Evolutionary conservation across 2,888 invertebrate genomes (phyloP).

Genomic region (Leucozona laternaria): DNA sequence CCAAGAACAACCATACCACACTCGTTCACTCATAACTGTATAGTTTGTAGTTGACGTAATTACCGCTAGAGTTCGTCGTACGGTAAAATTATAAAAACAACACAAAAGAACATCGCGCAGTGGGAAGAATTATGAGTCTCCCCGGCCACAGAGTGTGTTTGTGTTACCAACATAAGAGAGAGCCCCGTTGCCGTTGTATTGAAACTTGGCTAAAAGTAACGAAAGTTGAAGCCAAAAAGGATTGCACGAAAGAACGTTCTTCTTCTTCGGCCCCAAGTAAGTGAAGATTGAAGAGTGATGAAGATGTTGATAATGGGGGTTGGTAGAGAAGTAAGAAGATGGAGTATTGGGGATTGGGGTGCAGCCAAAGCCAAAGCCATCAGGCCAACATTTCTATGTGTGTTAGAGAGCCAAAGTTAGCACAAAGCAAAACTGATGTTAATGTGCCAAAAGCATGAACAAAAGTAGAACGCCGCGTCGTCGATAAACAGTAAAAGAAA

Average conservation of each 20-base stretch:
- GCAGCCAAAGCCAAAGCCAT: not conserved
- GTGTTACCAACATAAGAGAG: slow-evolving; percentile 12
- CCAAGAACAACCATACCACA: slow-evolving; percentile 10
- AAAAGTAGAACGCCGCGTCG: slow-evolving; percentile 72
- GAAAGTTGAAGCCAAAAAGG: slow-evolving; percentile 55
- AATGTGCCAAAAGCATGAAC: slow-evolving; percentile 75
- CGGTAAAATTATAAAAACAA: slow-evolving; percentile 81
- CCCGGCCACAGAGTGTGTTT: slow-evolving; percentile 15
- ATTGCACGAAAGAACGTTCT: slow-evolving; percentile 52
- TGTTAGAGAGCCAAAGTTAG: slow-evolving; percentile 45
- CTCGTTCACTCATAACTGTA: slow-evolving; percentile 81
- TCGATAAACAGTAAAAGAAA: slow-evolving; percentile 65
- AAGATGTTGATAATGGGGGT: not conserved
- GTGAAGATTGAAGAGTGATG: not conserved
- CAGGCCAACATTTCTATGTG: not conserved
- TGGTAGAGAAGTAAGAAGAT: slow-evolving; percentile 23
- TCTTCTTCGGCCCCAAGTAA: not conserved
- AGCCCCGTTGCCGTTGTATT: not conserved
- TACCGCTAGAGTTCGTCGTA: slow-evolving; percentile 84
- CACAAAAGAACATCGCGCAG: slow-evolving; percentile 62
- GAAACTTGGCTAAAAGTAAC: slow-evolving; percentile 51
- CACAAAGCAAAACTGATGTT: slow-evolving; percentile 74
- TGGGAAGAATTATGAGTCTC: slow-evolving; percentile 49
- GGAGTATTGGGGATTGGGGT: slow-evolving; percentile 25
- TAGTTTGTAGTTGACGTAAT: slow-evolving; percentile 84